These are phyloP conservation scores for Nysson spinosus DNA, from an alignment of 2,888 invertebrate species.

Conservation along the genomic window DNA sequence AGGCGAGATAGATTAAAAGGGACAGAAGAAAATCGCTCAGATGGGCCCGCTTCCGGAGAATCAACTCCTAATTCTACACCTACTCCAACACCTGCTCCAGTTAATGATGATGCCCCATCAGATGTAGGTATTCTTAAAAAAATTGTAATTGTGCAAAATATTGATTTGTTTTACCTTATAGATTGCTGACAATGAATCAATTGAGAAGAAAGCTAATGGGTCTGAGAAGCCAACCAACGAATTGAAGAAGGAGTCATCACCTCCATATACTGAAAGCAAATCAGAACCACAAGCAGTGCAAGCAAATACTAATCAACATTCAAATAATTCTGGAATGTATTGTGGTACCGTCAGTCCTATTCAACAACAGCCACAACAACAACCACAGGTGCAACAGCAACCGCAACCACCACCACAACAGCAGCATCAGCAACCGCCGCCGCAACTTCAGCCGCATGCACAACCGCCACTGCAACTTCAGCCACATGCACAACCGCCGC, in stretches of 20 bases:
- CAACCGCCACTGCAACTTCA: conserved; percentile 43
- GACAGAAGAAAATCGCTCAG: conserved; percentile 78
- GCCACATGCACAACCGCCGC: conserved; percentile 33
- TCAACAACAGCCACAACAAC: conserved; percentile 44
- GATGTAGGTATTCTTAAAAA: conserved; percentile 63
- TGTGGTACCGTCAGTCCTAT: conserved; percentile 67
- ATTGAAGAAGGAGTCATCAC: conserved; percentile 71
- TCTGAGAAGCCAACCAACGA: conserved; percentile 64
- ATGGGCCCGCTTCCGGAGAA: conserved; percentile 71
- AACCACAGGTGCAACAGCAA: conserved; percentile 57
- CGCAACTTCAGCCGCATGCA: conserved; percentile 40
- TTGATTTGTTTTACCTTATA: conserved; percentile 21
- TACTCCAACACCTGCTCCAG: conserved; percentile 73
- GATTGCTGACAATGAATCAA: conserved; percentile 69
- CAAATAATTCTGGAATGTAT: conserved; percentile 62
- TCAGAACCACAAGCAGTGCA: conserved; percentile 59
- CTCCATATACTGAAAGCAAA: conserved; percentile 70
- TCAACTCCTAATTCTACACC: conserved; percentile 76
- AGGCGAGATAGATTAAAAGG: conserved; percentile 83
- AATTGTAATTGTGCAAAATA: neutral
- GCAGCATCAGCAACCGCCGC: conserved; percentile 62
- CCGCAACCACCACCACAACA: conserved; percentile 49
- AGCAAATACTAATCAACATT: conserved; percentile 47
- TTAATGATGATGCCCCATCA: conserved; percentile 69
- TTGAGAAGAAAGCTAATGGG: conserved; percentile 67